These are phyloP conservation scores for Amazona guildingii DNA, from an alignment of 2,113 vertebrate species.

Conservation along the genomic window DNA sequence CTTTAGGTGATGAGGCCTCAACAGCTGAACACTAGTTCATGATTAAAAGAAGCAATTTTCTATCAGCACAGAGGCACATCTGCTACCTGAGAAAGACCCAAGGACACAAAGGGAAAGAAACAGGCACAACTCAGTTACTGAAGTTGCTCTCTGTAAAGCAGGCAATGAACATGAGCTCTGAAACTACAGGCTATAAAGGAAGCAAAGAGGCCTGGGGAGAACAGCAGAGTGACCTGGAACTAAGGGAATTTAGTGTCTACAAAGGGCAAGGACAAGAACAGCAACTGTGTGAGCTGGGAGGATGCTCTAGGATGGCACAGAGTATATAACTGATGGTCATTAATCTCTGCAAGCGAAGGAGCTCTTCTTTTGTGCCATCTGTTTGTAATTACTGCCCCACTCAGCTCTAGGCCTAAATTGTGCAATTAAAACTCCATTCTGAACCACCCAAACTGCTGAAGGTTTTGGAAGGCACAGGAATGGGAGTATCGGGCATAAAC, in stretches of 20 bases:
- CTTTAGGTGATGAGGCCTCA: not conserved
- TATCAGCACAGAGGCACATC: not conserved
- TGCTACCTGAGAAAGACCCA: not conserved
- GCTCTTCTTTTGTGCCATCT: slow-evolving; percentile 8
- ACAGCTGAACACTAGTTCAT: not conserved
- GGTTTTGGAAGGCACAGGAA: slow-evolving; percentile 31
- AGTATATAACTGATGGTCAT: not conserved
- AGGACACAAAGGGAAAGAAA: not conserved
- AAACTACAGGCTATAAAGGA: not conserved
- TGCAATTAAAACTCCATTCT: not conserved
- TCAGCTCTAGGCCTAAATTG: slow-evolving; percentile 25
- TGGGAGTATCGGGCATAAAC: not conserved
- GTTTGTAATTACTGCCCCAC: slow-evolving; percentile 15
- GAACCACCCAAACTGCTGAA: slow-evolving; percentile 46
- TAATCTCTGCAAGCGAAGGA: slow-evolving; percentile 12
- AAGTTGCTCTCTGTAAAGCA: not conserved
- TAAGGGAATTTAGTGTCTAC: not conserved
- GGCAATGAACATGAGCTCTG: not conserved
- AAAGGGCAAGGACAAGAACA: not conserved
- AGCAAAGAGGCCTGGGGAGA: not conserved
- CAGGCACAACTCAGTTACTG: not conserved
- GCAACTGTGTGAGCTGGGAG: not conserved
- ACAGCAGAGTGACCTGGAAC: not conserved
- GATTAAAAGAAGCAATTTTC: not conserved
- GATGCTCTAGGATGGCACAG: not conserved